These are phyloP conservation scores for Muscicapa comitata DNA, from an alignment of 2,797 vertebrate species.

Conservation along the genomic window DNA sequence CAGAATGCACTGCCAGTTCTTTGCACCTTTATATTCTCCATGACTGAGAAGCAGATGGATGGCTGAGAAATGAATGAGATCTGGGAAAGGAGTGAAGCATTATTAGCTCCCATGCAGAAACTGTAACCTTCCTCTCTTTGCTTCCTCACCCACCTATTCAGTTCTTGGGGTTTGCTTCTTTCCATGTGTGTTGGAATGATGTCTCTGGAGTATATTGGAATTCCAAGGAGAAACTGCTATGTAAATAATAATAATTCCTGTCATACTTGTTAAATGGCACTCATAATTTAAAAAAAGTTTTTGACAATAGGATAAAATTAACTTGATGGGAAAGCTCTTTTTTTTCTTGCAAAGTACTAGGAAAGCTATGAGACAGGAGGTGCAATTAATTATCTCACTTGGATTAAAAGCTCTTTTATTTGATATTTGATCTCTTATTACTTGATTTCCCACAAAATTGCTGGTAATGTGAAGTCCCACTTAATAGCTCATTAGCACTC, in stretches of 20 bases:
- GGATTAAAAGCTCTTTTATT: constrained; percentile 63
- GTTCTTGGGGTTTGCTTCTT: not conserved
- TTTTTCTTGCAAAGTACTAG: constrained; percentile 43
- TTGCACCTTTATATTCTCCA: not conserved
- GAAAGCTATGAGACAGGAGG: constrained; percentile 53
- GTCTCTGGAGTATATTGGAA: not conserved
- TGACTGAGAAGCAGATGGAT: not conserved
- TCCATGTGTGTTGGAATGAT: not conserved
- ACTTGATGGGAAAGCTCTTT: constrained; percentile 47
- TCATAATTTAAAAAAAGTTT: constrained; percentile 19
- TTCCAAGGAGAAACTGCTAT: not conserved
- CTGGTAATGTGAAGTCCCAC: constrained; percentile 30
- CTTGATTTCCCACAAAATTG: constrained; percentile 63
- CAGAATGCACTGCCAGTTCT: not conserved
- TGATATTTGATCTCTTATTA: constrained; percentile 67
- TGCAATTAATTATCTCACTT: constrained; percentile 64
- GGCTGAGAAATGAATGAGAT: not conserved
- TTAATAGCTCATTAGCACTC: constrained; percentile 60
- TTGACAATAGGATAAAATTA: constrained; percentile 54
- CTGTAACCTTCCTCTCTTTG: not conserved
- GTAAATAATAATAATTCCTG: constrained; percentile 46
- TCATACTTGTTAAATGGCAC: constrained; percentile 13
- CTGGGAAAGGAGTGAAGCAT: not conserved
- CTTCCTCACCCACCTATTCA: not conserved
- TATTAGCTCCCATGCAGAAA: not conserved